A percentile compares a stretch with the other conserved stretches of the same genome.
These are phyloP conservation scores for Hemitrygon akajei DNA, from an alignment of 2,797 vertebrate genomes.

Conservation along the genomic window DNA sequence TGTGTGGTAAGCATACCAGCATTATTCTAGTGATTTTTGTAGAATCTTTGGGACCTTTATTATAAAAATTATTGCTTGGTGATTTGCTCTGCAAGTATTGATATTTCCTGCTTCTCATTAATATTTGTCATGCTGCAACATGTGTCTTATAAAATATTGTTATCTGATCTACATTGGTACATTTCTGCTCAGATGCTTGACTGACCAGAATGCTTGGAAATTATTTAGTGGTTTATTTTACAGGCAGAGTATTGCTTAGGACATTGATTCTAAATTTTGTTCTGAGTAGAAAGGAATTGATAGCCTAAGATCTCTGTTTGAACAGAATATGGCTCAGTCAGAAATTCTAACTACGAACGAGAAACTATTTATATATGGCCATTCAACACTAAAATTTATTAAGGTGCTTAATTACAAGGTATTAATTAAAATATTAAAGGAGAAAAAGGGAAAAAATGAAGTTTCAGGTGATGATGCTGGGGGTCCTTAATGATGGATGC, in stretches of 20 bases:
- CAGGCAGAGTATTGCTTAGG: background rate
- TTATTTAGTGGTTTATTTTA: background rate
- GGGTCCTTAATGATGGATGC: too few relatives aligned
- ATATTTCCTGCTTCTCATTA: background rate
- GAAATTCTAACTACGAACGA: background rate
- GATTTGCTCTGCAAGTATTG: background rate
- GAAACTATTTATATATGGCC: too few relatives aligned
- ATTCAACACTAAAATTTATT: too few relatives aligned
- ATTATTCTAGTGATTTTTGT: background rate
- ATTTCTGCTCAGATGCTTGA: background rate
- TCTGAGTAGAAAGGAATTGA: background rate
- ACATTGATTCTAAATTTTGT: too few relatives aligned
- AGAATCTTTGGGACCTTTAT: background rate
- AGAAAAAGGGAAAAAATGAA: too few relatives aligned
- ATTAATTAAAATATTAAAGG: too few relatives aligned
- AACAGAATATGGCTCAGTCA: background rate
- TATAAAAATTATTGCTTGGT: background rate
- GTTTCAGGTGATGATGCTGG: too few relatives aligned
- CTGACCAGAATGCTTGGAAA: background rate
- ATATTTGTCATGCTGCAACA: too few relatives aligned
- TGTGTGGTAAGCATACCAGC: too few relatives aligned
- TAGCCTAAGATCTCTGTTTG: background rate
- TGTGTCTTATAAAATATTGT: background rate
- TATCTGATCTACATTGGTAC: background rate
- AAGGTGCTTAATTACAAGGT: too few relatives aligned